phyloP scores from a whole-genome alignment of 1,140 invertebrate species.

The Cotesia glomerata region DNA sequence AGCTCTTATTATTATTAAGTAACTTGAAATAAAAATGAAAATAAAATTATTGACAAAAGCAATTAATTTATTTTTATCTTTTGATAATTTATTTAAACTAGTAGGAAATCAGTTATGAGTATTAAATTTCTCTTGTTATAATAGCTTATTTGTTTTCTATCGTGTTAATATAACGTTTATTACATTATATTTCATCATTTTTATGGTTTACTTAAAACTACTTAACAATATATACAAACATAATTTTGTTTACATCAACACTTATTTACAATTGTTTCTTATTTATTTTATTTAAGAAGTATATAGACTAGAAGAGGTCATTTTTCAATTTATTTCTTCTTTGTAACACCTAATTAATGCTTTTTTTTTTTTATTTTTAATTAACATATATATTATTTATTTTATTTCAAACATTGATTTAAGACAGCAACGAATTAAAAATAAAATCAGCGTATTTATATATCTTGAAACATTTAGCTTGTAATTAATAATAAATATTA shows the following conservation, averaged over 20 bases:
- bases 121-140: slow-evolving; percentile 16
- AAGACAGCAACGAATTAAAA: no score
- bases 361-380: neutral
- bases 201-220: slow-evolving; percentile 35
- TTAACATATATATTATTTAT: neutral
- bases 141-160: slow-evolving; percentile 16
- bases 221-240: slow-evolving; percentile 43
- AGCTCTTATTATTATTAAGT: no score
- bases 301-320: slow-evolving; percentile 36
- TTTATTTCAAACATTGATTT: no score
- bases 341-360: slow-evolving; percentile 13
- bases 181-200: slow-evolving; percentile 32
- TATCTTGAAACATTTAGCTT: no score
- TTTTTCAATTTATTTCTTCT: slow-evolving; percentile 13
- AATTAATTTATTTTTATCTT: neutral
- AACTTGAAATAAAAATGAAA: no score
- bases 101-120: slow-evolving; percentile 26
- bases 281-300: neutral
- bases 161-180: slow-evolving; percentile 35
- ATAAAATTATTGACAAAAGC: no score
- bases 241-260: slow-evolving; percentile 39
- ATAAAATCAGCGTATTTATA: no score
- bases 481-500: neutral
- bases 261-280: slow-evolving; percentile 36
- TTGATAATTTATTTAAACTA: slow-evolving; percentile 27